Percentiles rank a stretch among this genome's conserved stretches.
Evolutionary conservation across 2,113 vertebrate species (phyloP).

Genomic region (Entelurus aequoreus): DNA sequence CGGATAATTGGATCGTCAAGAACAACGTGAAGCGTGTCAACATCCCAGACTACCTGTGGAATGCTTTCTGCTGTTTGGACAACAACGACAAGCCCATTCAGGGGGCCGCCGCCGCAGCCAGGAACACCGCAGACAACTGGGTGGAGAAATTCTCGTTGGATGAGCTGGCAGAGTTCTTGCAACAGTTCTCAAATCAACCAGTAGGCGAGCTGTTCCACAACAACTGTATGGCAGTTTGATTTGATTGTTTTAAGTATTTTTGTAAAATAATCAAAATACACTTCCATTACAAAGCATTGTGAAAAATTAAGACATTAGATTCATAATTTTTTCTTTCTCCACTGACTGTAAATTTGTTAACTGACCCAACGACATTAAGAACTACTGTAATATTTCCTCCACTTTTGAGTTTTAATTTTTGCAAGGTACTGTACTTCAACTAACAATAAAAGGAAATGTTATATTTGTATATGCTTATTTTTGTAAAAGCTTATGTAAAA

Average conservation of each 20-base stretch:
- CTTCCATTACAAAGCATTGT: background rate
- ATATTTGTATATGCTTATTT: no score
- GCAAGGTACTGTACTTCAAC: no score
- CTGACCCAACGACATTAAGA: no score
- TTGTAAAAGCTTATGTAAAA: no score
- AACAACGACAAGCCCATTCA: slow-evolving; percentile 51
- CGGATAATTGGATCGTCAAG: slow-evolving; percentile 67
- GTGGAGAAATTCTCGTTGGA: slow-evolving; percentile 55
- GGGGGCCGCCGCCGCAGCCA: slow-evolving; percentile 56
- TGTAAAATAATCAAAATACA: background rate
- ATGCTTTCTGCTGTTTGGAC: slow-evolving; percentile 70
- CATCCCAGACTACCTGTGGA: slow-evolving; percentile 72
- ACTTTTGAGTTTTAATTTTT: no score
- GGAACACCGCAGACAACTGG: slow-evolving; percentile 62
- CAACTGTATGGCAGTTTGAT: slow-evolving; percentile 42
- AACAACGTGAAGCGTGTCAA: slow-evolving; percentile 68
- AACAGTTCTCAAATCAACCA: slow-evolving; percentile 56
- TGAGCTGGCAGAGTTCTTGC: slow-evolving; percentile 53
- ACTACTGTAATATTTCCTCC: no score
- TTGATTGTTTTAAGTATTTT: background rate
- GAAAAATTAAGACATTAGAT: background rate
- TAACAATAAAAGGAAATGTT: no score
- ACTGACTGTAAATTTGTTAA: background rate
- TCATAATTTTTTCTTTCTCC: background rate
- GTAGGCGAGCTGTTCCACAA: slow-evolving; percentile 63